Conservation (phyloP, 2,888 invertebrate genomes). For the Labia minor region DNA sequence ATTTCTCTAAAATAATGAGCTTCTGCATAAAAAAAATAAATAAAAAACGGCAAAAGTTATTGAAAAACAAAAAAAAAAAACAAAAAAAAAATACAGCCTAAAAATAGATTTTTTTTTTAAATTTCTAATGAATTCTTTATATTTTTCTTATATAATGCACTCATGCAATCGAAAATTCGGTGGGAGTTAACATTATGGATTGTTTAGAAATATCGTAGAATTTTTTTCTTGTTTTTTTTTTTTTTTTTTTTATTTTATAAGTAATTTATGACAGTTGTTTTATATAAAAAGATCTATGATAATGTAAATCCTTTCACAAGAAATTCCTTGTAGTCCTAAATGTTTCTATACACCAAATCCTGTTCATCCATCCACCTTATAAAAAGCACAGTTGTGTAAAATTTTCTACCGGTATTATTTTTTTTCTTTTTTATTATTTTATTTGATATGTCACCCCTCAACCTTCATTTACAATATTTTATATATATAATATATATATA, state of each 20-base stretch:
- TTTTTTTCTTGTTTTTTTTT: too few relatives aligned
- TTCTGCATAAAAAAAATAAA: too few relatives aligned
- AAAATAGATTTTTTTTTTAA: too few relatives aligned
- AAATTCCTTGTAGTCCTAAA: neutral
- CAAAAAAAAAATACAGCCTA: too few relatives aligned
- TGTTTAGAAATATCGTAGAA: neutral
- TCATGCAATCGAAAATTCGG: constrained; percentile 7
- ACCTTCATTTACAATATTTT: constrained; percentile 13
- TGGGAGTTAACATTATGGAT: neutral
- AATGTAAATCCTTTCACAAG: neutral
- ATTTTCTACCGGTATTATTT: neutral
- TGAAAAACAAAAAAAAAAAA: neutral
- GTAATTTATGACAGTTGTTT: neutral
- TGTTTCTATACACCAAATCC: neutral
- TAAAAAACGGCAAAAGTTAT: neutral
- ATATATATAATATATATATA: neutral
- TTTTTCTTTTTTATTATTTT: neutral
- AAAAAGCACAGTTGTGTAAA: constrained; percentile 7
- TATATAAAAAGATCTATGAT: neutral
- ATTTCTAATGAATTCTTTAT: neutral
- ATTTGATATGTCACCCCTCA: constrained; percentile 13
- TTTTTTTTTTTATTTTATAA: neutral
- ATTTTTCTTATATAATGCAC: neutral
- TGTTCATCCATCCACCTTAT: constrained; percentile 1
- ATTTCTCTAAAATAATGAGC: neutral